Evolutionary conservation across 2,888 invertebrate species (phyloP), one percentile per base, ranked within the genome.

Genomic region (Andrena bucephala): DNA sequence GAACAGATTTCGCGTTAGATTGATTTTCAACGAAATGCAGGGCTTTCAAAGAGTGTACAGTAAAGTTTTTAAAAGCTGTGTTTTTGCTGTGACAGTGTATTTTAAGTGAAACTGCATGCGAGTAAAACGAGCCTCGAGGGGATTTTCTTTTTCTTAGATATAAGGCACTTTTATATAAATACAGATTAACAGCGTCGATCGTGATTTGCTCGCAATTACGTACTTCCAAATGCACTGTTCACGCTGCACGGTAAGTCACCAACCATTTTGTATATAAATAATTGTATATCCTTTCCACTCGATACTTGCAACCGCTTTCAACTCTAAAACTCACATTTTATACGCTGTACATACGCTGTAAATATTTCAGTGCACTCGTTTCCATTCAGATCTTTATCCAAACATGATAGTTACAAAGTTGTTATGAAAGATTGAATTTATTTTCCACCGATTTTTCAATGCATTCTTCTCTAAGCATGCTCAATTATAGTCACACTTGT

Each of bases 191-290:
- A 16, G 7, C 7, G 36, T 68, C 16, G 50, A n/a, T 57, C 52
- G 24, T 27, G 27, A 31, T 24, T 36, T 52, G 20, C 16, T 54
- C 60, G 31, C 2, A 13, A 78, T 60, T 42, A 36, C 20, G 16
- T 16, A 57, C 36, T 36, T 29, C 20, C 24, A 42, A 50, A 57
- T 33, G 65, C 24, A 60, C n/a, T 20, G 66, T 54, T 66, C 52
- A 27, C n/a, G 60, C 7, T 72, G 60, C 75, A 83, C 83, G 83
- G 81, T 83, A 81, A 80, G 81, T 83, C 70, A 80, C 52, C 59
- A 69, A 42, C 24, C 70, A 70, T 70, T 75, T 75, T 82, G 66
- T 68, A 77, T 29, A 73, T 54, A 69, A 62, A 74, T 52, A 54
- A 66, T 48, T 57, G 71, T 59, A 60, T 69, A 36, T 27, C 10